phyloP scores from a whole-genome alignment of 2,797 vertebrate genomes.

The Melanotaenia trifasciata region DNA sequence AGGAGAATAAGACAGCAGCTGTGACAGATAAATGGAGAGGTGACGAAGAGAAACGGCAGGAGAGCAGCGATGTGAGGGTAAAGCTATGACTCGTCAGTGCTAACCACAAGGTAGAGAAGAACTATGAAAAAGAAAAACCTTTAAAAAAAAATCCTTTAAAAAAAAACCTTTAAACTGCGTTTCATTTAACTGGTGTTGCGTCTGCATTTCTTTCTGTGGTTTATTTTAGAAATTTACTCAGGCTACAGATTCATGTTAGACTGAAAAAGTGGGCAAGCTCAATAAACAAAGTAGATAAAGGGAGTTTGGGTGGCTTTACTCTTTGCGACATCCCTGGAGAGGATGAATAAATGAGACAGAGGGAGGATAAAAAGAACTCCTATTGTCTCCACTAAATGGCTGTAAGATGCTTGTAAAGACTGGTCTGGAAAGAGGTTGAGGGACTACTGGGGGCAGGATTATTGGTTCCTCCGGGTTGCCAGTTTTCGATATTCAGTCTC shows the following conservation, averaged over 20 bases:
- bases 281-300: constrained; percentile 51
- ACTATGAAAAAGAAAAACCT: constrained; percentile 9
- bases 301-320: constrained; percentile 51
- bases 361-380: constrained; percentile 43
- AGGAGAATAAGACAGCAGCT: constrained; percentile 21
- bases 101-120: constrained; percentile 27
- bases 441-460: constrained; percentile 56
- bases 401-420: constrained; percentile 57
- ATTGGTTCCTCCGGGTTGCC: constrained; percentile 60
- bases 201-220: constrained; percentile 1
- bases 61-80: constrained; percentile 25
- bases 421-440: constrained; percentile 53
- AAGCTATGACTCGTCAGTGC: constrained; percentile 40
- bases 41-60: constrained; percentile 38
- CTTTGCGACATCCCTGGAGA: constrained; percentile 40
- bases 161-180: neutral
- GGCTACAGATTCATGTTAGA: constrained; percentile 32
- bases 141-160: neutral
- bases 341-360: constrained; percentile 54
- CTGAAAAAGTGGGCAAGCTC: constrained; percentile 25
- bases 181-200: neutral
- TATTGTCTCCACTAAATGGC: constrained; percentile 59
- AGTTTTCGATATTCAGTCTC: constrained; percentile 74
- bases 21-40: constrained; percentile 25
- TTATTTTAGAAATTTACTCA: neutral